Percentiles rank a stretch among this genome's conserved stretches.
Evolutionary conservation across 2,888 invertebrate species (phyloP).

Genomic region (Mythimna albipuncta): DNA sequence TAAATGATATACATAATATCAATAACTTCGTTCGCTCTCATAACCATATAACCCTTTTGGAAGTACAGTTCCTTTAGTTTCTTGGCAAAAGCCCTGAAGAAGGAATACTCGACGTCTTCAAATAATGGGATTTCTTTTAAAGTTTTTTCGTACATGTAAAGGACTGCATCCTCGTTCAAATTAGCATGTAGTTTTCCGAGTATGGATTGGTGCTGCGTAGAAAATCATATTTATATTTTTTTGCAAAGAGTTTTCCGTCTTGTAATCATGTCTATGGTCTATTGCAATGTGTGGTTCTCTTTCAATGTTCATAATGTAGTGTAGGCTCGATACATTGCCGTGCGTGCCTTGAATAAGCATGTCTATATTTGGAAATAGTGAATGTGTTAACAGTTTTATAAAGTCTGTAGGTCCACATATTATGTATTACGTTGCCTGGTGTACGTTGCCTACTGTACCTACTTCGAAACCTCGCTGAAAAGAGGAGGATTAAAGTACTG

Average conservation of each 20-base stretch:
- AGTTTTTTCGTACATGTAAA: constrained; percentile 89
- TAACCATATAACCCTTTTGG: constrained; percentile 86
- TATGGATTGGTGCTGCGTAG: constrained; percentile 84
- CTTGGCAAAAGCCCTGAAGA: constrained; percentile 89
- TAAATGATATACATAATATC: constrained; percentile 86
- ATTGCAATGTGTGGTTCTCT: not conserved
- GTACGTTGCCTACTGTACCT: too few species aligned
- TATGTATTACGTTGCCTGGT: not conserved
- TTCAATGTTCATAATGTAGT: not conserved
- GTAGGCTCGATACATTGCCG: not conserved
- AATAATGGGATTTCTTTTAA: constrained; percentile 89
- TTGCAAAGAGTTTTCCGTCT: not conserved
- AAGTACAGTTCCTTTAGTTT: constrained; percentile 84
- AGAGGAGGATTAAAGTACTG: too few species aligned
- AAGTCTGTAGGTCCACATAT: not conserved
- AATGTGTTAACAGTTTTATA: not conserved
- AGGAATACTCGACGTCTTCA: constrained; percentile 88
- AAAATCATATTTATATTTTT: not conserved
- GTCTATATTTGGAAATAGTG: not conserved
- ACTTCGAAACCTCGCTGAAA: too few species aligned
- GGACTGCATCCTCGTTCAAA: constrained; percentile 89
- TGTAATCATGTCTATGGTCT: not conserved
- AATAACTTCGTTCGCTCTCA: constrained; percentile 85
- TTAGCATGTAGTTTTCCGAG: constrained; percentile 88
- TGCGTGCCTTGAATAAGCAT: not conserved